These are phyloP conservation scores for Trissolcus basalis DNA, from an alignment of 1,140 invertebrate genomes.

Conservation along the genomic window DNA sequence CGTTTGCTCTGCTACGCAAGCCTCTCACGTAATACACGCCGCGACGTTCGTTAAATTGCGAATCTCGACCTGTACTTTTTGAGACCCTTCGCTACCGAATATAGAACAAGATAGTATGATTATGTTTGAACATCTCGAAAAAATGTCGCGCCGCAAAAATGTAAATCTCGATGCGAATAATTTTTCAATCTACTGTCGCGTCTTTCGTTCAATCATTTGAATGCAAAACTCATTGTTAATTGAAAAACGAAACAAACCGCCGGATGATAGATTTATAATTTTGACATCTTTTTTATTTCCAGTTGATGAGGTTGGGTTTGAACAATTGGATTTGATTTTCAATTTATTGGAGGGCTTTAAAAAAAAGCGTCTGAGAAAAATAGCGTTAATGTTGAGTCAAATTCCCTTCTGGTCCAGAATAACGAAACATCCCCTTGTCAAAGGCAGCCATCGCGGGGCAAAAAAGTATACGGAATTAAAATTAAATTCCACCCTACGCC, in stretches of 20 bases:
- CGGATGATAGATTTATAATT: too few species aligned
- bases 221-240: neutral
- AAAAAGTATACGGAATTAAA: constrained; percentile 46
- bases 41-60: constrained; percentile 61
- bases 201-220: too few species aligned
- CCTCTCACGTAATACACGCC: constrained; percentile 57
- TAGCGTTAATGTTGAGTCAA: too few species aligned
- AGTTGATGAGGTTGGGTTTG: too few species aligned
- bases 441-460: constrained; percentile 8
- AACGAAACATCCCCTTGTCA: constrained; percentile 25
- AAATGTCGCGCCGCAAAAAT: too few species aligned
- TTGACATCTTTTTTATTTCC: too few species aligned
- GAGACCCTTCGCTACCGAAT: constrained; percentile 52
- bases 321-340: too few species aligned
- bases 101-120: constrained; percentile 41
- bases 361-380: too few species aligned
- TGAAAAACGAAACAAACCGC: neutral
- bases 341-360: too few species aligned
- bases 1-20: constrained; percentile 52
- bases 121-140: too few species aligned
- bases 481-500: constrained; percentile 64
- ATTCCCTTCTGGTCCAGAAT: neutral
- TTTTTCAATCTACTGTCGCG: too few species aligned
- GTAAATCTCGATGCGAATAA: too few species aligned
- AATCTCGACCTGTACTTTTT: constrained; percentile 53